phyloP scores from a whole-genome alignment of 1,140 invertebrate genomes.

The Macrocentrus cingulum region DNA sequence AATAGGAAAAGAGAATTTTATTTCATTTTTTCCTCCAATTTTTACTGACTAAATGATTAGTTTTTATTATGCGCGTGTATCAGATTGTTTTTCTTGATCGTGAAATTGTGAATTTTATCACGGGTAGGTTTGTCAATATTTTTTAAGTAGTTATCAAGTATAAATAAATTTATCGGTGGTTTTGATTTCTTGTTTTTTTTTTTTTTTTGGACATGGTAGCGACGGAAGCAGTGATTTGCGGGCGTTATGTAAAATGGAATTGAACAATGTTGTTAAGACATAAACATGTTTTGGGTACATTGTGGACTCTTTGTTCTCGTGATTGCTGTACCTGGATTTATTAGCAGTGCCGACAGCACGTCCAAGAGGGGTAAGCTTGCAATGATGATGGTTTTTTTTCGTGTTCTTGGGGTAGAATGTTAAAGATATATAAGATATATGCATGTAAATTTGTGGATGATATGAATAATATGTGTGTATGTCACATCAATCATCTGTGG shows the following conservation, averaged over 20 bases:
- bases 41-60: background rate
- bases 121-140: background rate
- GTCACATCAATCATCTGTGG: background rate
- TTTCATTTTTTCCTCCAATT: background rate
- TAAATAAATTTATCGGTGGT: background rate
- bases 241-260: constrained; percentile 58
- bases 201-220: background rate
- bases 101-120: background rate
- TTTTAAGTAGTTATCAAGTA: background rate
- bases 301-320: constrained; percentile 59
- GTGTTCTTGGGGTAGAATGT: no score
- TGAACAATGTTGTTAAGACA: constrained; percentile 60
- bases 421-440: no score
- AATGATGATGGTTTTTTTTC: no score
- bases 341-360: constrained; percentile 54
- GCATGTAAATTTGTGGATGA: no score
- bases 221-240: constrained; percentile 42
- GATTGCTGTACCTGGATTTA: constrained; percentile 58
- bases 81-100: background rate
- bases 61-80: constrained; percentile 13
- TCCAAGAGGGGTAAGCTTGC: constrained; percentile 53
- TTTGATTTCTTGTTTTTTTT: no score
- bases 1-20: background rate
- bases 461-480: no score
- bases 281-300: constrained; percentile 60